Evolutionary conservation across 1,140 invertebrate species (phyloP).

Genomic region (Bombus turneri): DNA sequence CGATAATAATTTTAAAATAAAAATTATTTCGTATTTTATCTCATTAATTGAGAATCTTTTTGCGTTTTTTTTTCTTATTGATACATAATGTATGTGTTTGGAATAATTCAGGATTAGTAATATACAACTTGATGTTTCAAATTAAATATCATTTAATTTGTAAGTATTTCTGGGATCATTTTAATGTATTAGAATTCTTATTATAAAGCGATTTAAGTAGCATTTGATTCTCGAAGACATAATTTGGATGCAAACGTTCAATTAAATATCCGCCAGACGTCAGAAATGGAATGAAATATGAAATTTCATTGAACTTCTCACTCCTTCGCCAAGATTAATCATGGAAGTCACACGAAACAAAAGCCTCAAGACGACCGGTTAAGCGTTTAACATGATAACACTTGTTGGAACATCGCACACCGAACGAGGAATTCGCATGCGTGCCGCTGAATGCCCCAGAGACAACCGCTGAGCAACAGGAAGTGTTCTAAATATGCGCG

Average conservation of each 20-base stretch:
- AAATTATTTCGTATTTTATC: no score
- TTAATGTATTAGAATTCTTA: no score
- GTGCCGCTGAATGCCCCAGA: conserved; percentile 2
- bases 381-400: conserved; percentile 8
- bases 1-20: no score
- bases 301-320: background rate
- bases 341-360: background rate
- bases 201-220: no score
- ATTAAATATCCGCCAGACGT: background rate
- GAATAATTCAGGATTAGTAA: no score
- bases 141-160: no score
- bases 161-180: no score
- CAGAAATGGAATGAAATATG: background rate
- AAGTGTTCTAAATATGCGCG: conserved; percentile 28
- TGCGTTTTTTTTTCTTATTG: no score
- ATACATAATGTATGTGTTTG: no score
- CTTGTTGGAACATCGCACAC: conserved; percentile 10
- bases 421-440: conserved; percentile 7
- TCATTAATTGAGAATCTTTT: no score
- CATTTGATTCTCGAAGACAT: no score
- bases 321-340: background rate
- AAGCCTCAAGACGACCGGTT: conserved; percentile 3
- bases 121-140: no score
- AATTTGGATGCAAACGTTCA: background rate
- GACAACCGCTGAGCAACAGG: conserved; percentile 36